Base-by-base conservation (phyloP, 1,140 invertebrate genomes). In the Drosophila leontia region DNA sequence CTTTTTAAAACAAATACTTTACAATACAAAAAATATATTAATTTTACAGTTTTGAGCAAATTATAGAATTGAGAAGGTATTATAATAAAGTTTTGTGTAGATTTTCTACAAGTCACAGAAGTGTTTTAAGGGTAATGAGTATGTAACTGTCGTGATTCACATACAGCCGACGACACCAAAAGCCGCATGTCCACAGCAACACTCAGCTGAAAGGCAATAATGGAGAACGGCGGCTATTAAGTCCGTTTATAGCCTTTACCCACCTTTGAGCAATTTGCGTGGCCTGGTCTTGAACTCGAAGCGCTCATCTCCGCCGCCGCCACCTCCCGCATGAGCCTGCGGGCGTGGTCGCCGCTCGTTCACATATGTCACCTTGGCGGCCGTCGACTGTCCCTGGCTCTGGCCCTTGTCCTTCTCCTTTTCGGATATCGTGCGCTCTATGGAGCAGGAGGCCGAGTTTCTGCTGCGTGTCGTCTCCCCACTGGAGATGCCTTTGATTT, bases 271-370 rank as follows among this genome's bases (percentile, higher is more conserved):
- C 48, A 92, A 56, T 80, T 92, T 92, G 13, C 91, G 80, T n/a
- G 91, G 91, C 50, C 90, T 62, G 19, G 91, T 91, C 70, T 92
- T 92, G 51, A 92, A 91, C 55, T 91, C 91, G 45, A 92, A 91
- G 7, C 91, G 79, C 37, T 91, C 90, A 41, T 92, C 91, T 17
- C 74, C 84, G 12, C 58, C 67, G 1, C 41, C 56, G 35, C 37
- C 65, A 19, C 63, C 59, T 3, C 56, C 71, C 1, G 12, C 74
- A 11, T 69, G 68, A 41, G 81, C 71, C 55, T 88, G 80, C 29
- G 83, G 83, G 70, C 94, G 94, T 86, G 88, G 78, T 42, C 94
- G 94, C 76, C 94, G 94, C 68, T 95, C 95, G 82, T 95, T 95
- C 7, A 95, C 84, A 79, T 94, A 95, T 19, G 93, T 92, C 35